phyloP scores from a whole-genome alignment of 1,140 invertebrate species.

The Akabosia matsudoensis region DNA sequence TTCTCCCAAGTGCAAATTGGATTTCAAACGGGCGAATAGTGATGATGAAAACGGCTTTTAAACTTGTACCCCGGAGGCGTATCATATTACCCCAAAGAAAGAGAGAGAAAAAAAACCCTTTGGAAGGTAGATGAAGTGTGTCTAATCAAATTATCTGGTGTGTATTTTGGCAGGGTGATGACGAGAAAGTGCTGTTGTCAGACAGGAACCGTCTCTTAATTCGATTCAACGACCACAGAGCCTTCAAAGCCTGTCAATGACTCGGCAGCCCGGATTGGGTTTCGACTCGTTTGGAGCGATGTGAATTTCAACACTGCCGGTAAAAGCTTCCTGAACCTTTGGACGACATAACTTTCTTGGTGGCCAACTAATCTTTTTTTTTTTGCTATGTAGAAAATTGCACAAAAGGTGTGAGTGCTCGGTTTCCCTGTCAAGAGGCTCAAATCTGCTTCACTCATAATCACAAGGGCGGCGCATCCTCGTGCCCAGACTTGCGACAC shows the following conservation, averaged over 20 bases:
- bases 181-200: constrained; percentile 49
- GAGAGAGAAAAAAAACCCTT: not conserved
- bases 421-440: constrained; percentile 48
- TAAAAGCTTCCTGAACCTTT: constrained; percentile 26
- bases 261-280: constrained; percentile 46
- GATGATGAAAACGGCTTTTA: not conserved
- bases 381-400: constrained; percentile 43
- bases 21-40: not conserved
- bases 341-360: not conserved
- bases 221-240: constrained; percentile 44
- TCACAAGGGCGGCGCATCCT: constrained; percentile 39
- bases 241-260: constrained; percentile 35
- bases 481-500: constrained; percentile 46
- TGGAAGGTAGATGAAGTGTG: not conserved
- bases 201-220: constrained; percentile 50
- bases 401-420: constrained; percentile 31
- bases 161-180: constrained; percentile 36
- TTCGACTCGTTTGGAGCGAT: constrained; percentile 51
- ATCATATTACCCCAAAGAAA: not conserved
- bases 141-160: not conserved
- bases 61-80: not conserved
- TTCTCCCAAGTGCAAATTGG: not conserved
- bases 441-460: constrained; percentile 48
- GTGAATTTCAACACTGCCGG: constrained; percentile 47
- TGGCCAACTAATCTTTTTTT: not conserved